Evolutionary conservation across 2,888 invertebrate genomes (phyloP).

Genomic region (Oegoconia quadripuncta): DNA sequence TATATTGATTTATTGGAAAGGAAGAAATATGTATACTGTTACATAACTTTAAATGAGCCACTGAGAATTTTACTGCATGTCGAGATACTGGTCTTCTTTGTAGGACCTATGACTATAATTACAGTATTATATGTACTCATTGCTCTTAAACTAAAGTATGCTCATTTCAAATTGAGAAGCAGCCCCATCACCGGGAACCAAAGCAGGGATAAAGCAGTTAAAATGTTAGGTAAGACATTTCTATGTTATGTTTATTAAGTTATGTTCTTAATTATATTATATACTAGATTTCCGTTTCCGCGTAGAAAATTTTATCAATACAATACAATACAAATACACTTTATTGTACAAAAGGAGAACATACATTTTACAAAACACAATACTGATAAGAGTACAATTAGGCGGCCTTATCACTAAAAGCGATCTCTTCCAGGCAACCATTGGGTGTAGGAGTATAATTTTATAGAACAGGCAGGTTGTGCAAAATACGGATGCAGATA

Average conservation of each 20-base stretch:
- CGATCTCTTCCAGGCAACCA: too few species aligned
- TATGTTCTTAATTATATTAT: too few species aligned
- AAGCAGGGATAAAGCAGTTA: constrained; percentile 81
- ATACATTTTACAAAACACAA: too few species aligned
- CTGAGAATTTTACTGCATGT: constrained; percentile 61
- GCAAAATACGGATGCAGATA: too few species aligned
- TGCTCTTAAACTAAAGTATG: constrained; percentile 82
- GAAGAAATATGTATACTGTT: constrained; percentile 57
- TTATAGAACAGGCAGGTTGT: too few species aligned
- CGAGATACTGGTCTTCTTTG: constrained; percentile 89
- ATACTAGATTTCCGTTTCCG: too few species aligned
- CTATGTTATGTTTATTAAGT: not conserved
- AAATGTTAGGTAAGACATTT: constrained; percentile 90
- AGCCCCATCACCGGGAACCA: constrained; percentile 60
- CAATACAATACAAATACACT: too few species aligned
- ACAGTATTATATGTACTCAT: constrained; percentile 88
- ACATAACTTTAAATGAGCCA: constrained; percentile 42
- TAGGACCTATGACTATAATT: constrained; percentile 90
- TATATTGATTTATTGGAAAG: constrained; percentile 54
- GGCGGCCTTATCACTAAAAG: too few species aligned
- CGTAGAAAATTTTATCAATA: too few species aligned
- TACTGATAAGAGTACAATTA: too few species aligned
- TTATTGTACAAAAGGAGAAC: too few species aligned
- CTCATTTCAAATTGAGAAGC: constrained; percentile 74
- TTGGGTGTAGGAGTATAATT: too few species aligned